Base-by-base conservation (phyloP, 1,140 invertebrate species). In the Eubasilissa regina region DNA sequence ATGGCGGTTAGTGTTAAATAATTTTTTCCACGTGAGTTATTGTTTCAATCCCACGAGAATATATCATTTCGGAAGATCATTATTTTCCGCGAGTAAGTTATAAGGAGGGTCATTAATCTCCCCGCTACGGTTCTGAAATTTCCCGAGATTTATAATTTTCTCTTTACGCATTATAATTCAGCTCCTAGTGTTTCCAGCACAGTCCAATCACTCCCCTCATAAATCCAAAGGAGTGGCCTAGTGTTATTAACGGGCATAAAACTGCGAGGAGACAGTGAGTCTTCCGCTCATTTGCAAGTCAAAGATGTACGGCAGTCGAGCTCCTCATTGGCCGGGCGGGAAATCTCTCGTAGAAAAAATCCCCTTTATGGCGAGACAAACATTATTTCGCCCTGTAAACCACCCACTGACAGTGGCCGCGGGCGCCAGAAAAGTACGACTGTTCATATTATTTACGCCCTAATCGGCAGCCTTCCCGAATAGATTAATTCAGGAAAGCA, bases 231-330 rank as follows among this genome's bases (percentile, higher is more conserved):
- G 44, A 75, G 73, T 47, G 45, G 58, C 75, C 73, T 56, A 19
- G 75, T 70, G 80, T 78, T 81, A 81, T 81, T 81, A 78, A 81
- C 80, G 80, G 73, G 62, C 53, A 75, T 78, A 72, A 75, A 72
- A 70, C 72, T 51, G 68, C 48, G 68, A 70, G 68, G 73, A 78
- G 80, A 81, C 80, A 81, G 53, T 75, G 43, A 66, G 66, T 73
- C 56, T 68, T 73, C 60, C 10, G 60, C 60, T 64, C 75, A 80
- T 80, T 80, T 77, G 79, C 75, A 80, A 76, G 78, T 80, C 78
- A 75, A 80, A 68, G 64, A 80, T 58, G 68, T 80, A 13, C 25
- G 25, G 25, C 25, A 35, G 25, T 35, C 15, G 55, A 10, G 17
- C 19, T 74, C 44, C 79, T 80, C 80, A 81, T 81, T 81, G 17